phyloP scores from a whole-genome alignment of 2,888 invertebrate genomes.

The Eupithecia centaureata region DNA sequence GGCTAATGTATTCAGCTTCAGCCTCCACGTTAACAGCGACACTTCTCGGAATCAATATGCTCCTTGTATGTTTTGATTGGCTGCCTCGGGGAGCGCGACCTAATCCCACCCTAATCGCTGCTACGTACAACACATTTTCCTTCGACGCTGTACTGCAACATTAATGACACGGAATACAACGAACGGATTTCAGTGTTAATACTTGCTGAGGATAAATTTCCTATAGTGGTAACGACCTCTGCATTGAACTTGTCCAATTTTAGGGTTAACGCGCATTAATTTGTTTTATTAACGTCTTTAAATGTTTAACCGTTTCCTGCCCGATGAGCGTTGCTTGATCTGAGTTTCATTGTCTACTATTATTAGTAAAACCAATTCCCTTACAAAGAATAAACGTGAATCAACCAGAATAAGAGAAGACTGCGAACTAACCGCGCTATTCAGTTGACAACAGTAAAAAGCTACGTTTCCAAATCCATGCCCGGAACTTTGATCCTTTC shows the following conservation, averaged over 20 bases:
- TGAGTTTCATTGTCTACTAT: slow-evolving; percentile 61
- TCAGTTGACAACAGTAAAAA: slow-evolving; percentile 34
- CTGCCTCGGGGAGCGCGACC: slow-evolving; percentile 61
- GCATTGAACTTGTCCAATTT: slow-evolving; percentile 84
- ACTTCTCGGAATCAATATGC: slow-evolving; percentile 85
- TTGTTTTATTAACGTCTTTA: slow-evolving; percentile 81
- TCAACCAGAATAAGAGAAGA: background rate
- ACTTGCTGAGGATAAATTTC: slow-evolving; percentile 80
- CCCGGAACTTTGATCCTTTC: slow-evolving; percentile 76
- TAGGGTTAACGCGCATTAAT: slow-evolving; percentile 81
- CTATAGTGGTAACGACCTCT: slow-evolving; percentile 82
- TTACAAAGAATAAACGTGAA: slow-evolving; percentile 19
- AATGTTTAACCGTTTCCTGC: slow-evolving; percentile 80
- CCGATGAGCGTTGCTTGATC: slow-evolving; percentile 59
- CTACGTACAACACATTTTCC: slow-evolving; percentile 69
- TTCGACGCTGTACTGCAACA: slow-evolving; percentile 54
- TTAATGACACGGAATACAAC: slow-evolving; percentile 82
- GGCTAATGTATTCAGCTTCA: slow-evolving; percentile 85
- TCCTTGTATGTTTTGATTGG: slow-evolving; percentile 85
- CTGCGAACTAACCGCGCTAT: slow-evolving; percentile 44
- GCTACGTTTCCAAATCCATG: slow-evolving; percentile 72
- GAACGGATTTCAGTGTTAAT: slow-evolving; percentile 84
- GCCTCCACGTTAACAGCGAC: slow-evolving; percentile 84
- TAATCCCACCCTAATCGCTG: slow-evolving; percentile 62
- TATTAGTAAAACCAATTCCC: slow-evolving; percentile 28